Base-by-base conservation (phyloP, 2,113 vertebrate genomes). In the Electrona antarctica region DNA sequence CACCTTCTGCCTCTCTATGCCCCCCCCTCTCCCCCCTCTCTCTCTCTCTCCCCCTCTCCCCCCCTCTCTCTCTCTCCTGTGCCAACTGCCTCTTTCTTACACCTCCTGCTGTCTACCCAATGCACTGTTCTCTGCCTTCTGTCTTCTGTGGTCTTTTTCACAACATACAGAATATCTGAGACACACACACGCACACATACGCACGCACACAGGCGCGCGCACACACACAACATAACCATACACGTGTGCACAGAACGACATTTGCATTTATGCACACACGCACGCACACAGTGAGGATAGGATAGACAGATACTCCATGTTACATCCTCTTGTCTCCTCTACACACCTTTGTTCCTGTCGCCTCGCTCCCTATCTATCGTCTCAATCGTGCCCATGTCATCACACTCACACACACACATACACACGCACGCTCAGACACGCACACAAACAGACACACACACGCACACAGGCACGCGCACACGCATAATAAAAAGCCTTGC, bases 291-390 rank as follows among this genome's bases (percentile, higher is more conserved):
- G 33, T 41, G 33, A 41, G 33, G 5, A 41, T 41, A 41, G 33
- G 33, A 6, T 69, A 85, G 69, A 87, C 76, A 83, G 77, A 78
- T 56, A 70, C 56, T 60, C 51, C 62, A 69, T 83, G 61, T 83
- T 72, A 8, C 63, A 69, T 85, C 73, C 61, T 56, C 69, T 61
- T 56, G 8, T 64, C 59, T 63, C 57, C 48, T 73, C 62, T 60
- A 52, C 57, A 45, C 21, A 49, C 50, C 50, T 41, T 52, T 73
- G 3, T 56, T 59, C 48, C 71, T 78, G 48, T 66, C 55, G 78
- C n/a, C 28, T 57, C 21, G 21, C 21, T 21, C 60, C 45, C 11
- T n/a, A 45, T 49, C 41, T 62, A 50, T 11, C 41, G 57, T 64
- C 70, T n/a, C 63, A 33, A 69, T 60, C 50, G 50, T 52, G 67